Evolutionary conservation across 2,888 invertebrate genomes (phyloP), one percentile per base, ranked within the genome.

Genomic region (Esperia sulphurella): DNA sequence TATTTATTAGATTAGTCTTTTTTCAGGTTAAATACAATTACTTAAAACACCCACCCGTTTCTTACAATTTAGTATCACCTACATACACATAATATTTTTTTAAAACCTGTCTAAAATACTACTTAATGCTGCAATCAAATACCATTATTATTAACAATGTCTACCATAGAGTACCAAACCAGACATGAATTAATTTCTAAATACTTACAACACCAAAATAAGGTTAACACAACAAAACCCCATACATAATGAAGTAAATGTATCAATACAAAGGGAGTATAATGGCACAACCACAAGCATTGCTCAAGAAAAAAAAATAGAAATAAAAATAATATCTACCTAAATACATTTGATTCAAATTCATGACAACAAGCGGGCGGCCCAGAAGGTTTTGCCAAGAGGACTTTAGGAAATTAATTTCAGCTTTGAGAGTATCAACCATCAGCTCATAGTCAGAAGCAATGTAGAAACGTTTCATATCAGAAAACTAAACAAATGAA

Each of bases 351-450:
- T 94, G 94, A 92, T 95, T 94, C 91, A 96, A 92, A 79, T 94
- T 94, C 92, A 98, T 93, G 63, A 97, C 96, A 83, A 98, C 96
- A 77, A 97, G 93, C 55, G 99, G 99, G 71, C 99, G 93, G 72
- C 99, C 99, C 79, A 98, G 93, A 91, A 97, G 96, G 90, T 96
- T 96, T 91, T 97, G 97, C 99, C 99, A 99, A 87, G 97, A 97
- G 71, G 96, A 96, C 92, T 98, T 98, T 91, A 98, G 94, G 93
- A 98, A 98, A 92, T 97, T 96, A 78, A 98, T 95, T 92, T 98
- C 98, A 68, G 96, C 96, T 92, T 97, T 97, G 91, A 98, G 95
- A 84, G 96, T 96, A 92, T 99, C 98, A 81, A 98, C 95, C 95
- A 98, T 95, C 90, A 99, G 94, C 89, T 98, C 97, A 90, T 96